phyloP scores from a whole-genome alignment of 2,113 vertebrate species.

The Crotophaga sulcirostris region DNA sequence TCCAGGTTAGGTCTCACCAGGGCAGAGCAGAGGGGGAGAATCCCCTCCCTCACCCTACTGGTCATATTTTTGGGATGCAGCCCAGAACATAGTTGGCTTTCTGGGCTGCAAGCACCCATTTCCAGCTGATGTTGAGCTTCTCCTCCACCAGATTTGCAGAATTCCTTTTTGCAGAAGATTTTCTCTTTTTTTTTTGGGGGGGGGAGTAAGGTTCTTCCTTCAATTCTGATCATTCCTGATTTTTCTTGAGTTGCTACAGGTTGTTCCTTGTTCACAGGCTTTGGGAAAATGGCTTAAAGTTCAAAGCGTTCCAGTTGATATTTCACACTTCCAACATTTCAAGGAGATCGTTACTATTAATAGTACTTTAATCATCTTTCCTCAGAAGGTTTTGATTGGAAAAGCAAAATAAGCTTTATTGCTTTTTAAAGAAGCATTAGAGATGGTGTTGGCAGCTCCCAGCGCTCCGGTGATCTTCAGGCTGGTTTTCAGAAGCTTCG shows the following conservation, averaged over 20 bases:
- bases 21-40: too few species aligned
- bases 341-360: not conserved
- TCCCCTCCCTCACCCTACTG: too few species aligned
- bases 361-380: not conserved
- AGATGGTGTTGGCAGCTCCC: not conserved
- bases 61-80: too few species aligned
- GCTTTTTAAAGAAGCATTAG: not conserved
- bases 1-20: too few species aligned
- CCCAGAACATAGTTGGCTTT: too few species aligned
- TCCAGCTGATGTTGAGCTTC: too few species aligned
- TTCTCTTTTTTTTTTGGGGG: not conserved
- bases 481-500: not conserved
- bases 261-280: not conserved
- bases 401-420: not conserved
- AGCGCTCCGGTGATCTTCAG: rapidly evolving
- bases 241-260: not conserved
- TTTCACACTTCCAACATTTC: not conserved
- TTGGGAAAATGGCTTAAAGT: not conserved
- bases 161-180: not conserved
- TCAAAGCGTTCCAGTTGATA: not conserved
- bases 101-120: too few species aligned
- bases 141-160: not conserved
- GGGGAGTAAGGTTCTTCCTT: rapidly evolving
- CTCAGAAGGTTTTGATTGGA: not conserved
- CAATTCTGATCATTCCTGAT: rapidly evolving